Percentiles rank a stretch among this genome's conserved stretches.
Conservation (phyloP, 2,113 vertebrate species). For the Actinemys pallida region DNA sequence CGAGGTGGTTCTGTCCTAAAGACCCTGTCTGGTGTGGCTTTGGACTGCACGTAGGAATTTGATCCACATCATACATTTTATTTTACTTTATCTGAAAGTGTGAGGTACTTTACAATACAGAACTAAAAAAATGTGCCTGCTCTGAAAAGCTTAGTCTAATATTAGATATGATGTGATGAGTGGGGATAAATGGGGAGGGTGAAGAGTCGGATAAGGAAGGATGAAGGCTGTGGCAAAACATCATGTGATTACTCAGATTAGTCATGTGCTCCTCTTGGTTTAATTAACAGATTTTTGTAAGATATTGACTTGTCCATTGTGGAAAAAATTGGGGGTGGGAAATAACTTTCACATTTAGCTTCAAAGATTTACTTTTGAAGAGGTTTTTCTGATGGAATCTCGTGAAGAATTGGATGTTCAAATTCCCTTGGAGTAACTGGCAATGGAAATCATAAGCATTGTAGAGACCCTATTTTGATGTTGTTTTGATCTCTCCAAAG, state of each 20-base stretch:
- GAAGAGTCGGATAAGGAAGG: not conserved
- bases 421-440: not conserved
- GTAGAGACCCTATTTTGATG: not conserved
- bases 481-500: not conserved
- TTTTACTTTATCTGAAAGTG: not conserved
- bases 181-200: not conserved
- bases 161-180: not conserved
- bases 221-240: not conserved
- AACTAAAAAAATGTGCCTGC: not conserved
- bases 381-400: not conserved
- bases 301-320: not conserved
- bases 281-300: accelerated
- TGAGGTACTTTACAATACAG: not conserved
- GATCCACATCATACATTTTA: not conserved
- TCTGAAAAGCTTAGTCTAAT: not conserved
- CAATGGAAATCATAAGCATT: not conserved
- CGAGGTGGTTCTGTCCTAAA: not conserved
- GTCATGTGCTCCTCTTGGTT: accelerated
- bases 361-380: not conserved
- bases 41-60: not conserved
- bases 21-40: accelerated
- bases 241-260: not conserved
- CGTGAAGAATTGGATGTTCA: not conserved
- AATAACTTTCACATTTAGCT: accelerated
- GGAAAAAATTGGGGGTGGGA: not conserved